Percentiles rank a stretch among this genome's conserved stretches.
Evolutionary conservation across 1,140 invertebrate genomes (phyloP).

Genomic region (Chrysoperla carnea): DNA sequence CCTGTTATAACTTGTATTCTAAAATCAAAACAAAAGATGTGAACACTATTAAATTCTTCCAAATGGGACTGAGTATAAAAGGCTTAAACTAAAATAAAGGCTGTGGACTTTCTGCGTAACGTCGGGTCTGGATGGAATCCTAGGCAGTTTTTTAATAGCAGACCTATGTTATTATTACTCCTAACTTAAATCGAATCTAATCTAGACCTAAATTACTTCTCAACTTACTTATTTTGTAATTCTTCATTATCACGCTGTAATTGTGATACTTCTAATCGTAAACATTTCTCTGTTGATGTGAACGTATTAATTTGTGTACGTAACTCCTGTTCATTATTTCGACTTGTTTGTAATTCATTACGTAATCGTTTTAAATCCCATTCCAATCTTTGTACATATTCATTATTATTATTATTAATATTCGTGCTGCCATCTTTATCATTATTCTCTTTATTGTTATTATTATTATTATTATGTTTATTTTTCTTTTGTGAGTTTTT

Average conservation of each 20-base stretch:
- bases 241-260: constrained; percentile 69
- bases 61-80: no score
- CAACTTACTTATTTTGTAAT: constrained; percentile 45
- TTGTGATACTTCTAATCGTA: constrained; percentile 54
- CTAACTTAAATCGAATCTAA: no score
- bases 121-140: no score
- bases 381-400: constrained; percentile 33
- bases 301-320: constrained; percentile 42
- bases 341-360: constrained; percentile 53
- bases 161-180: no score
- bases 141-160: no score
- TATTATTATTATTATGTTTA: constrained; percentile 25
- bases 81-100: no score
- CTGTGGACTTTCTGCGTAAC: no score
- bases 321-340: constrained; percentile 69
- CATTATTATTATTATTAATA: constrained; percentile 1
- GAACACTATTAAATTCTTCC: no score
- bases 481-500: constrained; percentile 9
- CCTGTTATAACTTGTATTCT: constrained; percentile 25
- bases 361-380: constrained; percentile 66
- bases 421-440: constrained; percentile 22
- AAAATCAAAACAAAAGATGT: no score
- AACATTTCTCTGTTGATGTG: constrained; percentile 47
- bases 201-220: no score
- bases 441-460: constrained; percentile 32